Conservation (phyloP, 2,797 vertebrate species). For the Enoplosus armatus region DNA sequence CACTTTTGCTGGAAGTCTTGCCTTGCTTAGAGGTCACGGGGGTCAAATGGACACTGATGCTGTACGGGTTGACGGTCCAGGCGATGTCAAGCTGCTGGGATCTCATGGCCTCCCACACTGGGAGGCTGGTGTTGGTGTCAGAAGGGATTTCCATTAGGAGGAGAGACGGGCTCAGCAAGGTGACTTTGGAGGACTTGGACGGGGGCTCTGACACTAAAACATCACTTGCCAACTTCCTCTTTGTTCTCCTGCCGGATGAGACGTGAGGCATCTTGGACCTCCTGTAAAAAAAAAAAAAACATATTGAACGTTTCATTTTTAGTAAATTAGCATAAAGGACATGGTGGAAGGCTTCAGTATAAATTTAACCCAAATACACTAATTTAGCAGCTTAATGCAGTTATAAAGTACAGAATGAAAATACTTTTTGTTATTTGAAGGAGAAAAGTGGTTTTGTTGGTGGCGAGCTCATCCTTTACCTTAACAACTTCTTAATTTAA, state of each 20-base stretch:
- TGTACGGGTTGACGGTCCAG: conserved; percentile 70
- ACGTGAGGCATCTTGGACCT: conserved; percentile 41
- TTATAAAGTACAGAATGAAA: no score
- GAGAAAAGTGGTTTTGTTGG: no score
- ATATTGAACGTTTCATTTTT: not conserved
- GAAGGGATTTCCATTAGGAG: conserved; percentile 65
- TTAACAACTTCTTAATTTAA: no score
- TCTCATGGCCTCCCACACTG: conserved; percentile 70
- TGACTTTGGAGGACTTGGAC: conserved; percentile 17
- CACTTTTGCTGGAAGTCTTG: not conserved
- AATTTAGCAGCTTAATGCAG: no score
- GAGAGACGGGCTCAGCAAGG: conserved; percentile 24
- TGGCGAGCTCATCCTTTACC: no score
- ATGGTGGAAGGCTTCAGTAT: not conserved
- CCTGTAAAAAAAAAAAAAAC: conserved; percentile 18
- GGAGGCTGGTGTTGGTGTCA: conserved; percentile 55
- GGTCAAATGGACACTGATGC: conserved; percentile 54
- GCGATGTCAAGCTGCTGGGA: conserved; percentile 43
- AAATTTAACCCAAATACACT: no score
- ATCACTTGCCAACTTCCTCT: conserved; percentile 39
- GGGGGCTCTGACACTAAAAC: not conserved
- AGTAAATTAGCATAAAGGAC: not conserved
- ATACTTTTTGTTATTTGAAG: no score
- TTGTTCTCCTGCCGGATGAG: conserved; percentile 18
- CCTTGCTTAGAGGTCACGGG: conserved; percentile 12